Evolutionary conservation across 2,113 vertebrate genomes (phyloP).

Genomic region (Holacanthus passer): DNA sequence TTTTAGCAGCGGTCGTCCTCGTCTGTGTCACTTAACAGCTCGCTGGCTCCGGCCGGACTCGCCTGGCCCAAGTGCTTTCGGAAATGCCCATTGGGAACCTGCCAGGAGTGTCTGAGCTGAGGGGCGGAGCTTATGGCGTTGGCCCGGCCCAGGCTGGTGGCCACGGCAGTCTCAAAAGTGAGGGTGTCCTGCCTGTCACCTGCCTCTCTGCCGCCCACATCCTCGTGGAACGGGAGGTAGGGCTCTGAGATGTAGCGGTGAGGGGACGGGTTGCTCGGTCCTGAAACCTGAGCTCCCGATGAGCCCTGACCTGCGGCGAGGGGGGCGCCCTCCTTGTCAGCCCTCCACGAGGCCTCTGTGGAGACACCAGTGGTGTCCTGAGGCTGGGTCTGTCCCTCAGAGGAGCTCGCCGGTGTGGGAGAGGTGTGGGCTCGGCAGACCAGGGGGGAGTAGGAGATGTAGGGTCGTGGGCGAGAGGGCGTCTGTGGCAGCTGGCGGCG

Average conservation of each 20-base stretch:
- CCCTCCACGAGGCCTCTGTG: conserved; percentile 57
- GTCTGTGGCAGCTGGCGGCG: conserved; percentile 95
- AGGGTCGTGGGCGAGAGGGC: conserved; percentile 92
- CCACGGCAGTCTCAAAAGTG: conserved; percentile 95
- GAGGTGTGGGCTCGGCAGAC: conserved; percentile 86
- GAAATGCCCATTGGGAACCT: conserved; percentile 96
- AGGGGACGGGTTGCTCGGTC: conserved; percentile 85
- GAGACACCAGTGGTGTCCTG: conserved; percentile 62
- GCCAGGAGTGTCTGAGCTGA: conserved; percentile 94
- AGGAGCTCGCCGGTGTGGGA: conserved; percentile 68
- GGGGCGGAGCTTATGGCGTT: conserved; percentile 94
- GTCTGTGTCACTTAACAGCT: conserved; percentile 94
- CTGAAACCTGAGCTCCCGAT: conserved; percentile 68
- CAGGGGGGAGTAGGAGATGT: conserved; percentile 95
- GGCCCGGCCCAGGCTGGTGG: conserved; percentile 92
- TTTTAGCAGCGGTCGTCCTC: conserved; percentile 97
- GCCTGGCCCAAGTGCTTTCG: conserved; percentile 87
- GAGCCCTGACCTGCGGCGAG: too few relatives aligned
- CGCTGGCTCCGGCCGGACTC: conserved; percentile 84
- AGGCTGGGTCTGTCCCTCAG: conserved; percentile 76
- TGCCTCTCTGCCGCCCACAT: conserved; percentile 87
- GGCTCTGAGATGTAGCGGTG: conserved; percentile 98
- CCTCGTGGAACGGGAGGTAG: conserved; percentile 92
- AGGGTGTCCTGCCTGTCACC: conserved; percentile 91
- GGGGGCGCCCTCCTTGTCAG: conserved; percentile 81